Base-by-base conservation (phyloP, 1,140 invertebrate genomes). In the Arctopsyche grandis region DNA sequence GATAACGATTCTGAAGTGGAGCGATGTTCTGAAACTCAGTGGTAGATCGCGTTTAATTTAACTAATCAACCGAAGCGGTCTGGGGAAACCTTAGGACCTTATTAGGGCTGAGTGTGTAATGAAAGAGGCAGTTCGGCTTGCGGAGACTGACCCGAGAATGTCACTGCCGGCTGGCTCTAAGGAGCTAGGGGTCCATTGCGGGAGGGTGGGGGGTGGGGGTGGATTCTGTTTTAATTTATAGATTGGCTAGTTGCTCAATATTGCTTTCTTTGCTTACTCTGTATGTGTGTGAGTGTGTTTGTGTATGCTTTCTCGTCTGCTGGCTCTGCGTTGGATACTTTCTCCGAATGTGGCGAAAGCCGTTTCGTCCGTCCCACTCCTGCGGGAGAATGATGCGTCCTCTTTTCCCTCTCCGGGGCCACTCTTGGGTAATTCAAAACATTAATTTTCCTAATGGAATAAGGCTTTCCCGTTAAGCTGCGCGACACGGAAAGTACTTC, bases 381-480 rank as follows among this genome's bases (percentile, higher is more conserved):
- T 66, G 21, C 3, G 21, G 63, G 63, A 66, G 10, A 12, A 60
- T 77, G 10, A 60, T 77, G 77, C 73, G 73, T 79, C 75, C 73
- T 58, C 43, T 44, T 44, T 71, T 77, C 75, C 75, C 75, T 73
- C 69, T 77, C 75, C 16, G 21, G 21, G 56, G 43, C 78, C 80
- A 79, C 80, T 81, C 82, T 66, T 69, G 81, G 82, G 82, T 83
- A 84, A 84, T 83, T 86, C 86, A 84, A 87, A 87, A 87, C 86
- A 87, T 88, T 88, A 87, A 88, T 88, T 88, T 87, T 86, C 85
- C 84, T 88, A 88, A 88, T 88, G 87, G 87, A 87, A 84, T 86
- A 86, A 87, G 84, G 83, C 84, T 86, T 83, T 80, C 76, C 76
- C 79, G 84, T 83, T 86, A 84, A 85, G 85, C 84, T 83, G 80